Conservation (phyloP, 2,888 invertebrate species). For the Tipula confusa region DNA sequence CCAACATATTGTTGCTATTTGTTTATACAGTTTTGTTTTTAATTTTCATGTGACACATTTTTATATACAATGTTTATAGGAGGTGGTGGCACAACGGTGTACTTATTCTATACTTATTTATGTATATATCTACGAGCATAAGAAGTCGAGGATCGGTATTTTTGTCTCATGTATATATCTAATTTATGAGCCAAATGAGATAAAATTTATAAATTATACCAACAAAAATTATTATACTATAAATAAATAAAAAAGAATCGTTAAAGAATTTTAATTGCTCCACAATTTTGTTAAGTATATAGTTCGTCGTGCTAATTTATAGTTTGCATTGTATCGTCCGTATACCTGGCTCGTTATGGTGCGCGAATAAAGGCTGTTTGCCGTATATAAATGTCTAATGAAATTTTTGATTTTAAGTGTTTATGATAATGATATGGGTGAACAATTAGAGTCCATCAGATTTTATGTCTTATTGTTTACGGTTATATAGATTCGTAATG, state of each 20-base stretch:
- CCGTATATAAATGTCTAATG: not conserved
- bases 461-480: not conserved
- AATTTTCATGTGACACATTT: not conserved
- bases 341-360: not conserved
- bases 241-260: not conserved
- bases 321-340: not conserved
- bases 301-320: not conserved
- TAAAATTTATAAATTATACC: not conserved
- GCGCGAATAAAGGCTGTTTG: not conserved
- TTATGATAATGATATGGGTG: not conserved
- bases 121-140: no score
- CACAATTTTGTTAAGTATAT: not conserved
- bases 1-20: not conserved
- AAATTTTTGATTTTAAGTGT: not conserved
- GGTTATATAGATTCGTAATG: not conserved
- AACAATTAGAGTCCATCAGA: not conserved
- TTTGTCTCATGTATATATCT: not conserved
- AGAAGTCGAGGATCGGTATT: not conserved
- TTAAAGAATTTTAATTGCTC: not conserved
- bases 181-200: slow-evolving; percentile 5
- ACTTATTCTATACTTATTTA: no score
- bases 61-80: not conserved
- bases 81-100: not conserved
- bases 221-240: not conserved
- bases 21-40: not conserved